Percentiles rank a stretch among this genome's conserved stretches.
Evolutionary conservation across 1,140 invertebrate species (phyloP).

Genomic region (Aphelenchoides fujianensis): DNA sequence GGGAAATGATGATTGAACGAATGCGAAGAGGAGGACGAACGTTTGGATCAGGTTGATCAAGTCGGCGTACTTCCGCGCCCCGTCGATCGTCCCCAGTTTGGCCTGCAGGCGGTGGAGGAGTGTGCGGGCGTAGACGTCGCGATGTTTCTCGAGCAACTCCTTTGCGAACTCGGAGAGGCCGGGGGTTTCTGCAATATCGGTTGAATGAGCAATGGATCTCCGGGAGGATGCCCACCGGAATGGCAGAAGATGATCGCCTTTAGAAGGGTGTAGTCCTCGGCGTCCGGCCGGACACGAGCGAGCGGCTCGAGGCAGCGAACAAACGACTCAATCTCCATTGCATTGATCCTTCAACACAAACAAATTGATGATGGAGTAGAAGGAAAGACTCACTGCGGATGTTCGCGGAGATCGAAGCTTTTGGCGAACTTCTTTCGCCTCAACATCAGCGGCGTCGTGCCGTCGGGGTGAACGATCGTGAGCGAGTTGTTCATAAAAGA

Average conservation of each 20-base stretch:
- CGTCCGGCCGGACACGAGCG: neutral
- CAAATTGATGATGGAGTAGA: neutral
- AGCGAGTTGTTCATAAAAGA: neutral
- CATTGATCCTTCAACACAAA: neutral
- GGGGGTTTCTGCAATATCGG: neutral
- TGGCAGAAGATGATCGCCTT: slow-evolving; percentile 11
- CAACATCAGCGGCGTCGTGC: neutral
- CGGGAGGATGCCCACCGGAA: neutral
- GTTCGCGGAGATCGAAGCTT: neutral
- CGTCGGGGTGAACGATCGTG: neutral
- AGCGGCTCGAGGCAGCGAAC: neutral
- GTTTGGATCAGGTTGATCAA: neutral
- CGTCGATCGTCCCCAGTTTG: neutral
- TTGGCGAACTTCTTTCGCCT: no score
- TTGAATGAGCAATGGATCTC: neutral
- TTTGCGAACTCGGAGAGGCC: slow-evolving; percentile 7
- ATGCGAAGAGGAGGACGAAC: no score
- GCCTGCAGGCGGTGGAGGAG: slow-evolving; percentile 6
- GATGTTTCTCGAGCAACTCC: neutral
- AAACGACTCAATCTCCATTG: neutral
- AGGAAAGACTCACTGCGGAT: neutral
- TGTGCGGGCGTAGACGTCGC: neutral
- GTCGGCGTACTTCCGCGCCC: neutral
- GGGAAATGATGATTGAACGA: no score
- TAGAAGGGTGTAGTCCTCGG: neutral